A percentile compares a stretch with the other conserved stretches of the same genome.
Conservation (phyloP, 2,797 vertebrate species). For the Protonibea diacanthus region DNA sequence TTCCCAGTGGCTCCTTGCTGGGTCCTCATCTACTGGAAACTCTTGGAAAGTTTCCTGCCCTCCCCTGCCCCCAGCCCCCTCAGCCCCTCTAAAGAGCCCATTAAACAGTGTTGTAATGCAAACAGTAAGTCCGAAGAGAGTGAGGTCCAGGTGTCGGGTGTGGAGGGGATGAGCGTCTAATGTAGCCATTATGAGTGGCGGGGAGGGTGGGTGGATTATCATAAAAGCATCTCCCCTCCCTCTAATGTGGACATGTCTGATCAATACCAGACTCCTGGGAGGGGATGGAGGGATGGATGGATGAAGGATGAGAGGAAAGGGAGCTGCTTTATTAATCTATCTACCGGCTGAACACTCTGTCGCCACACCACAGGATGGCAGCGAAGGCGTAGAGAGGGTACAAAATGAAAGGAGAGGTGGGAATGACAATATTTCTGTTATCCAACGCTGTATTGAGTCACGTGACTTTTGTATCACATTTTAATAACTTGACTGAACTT, state of each 20-base stretch:
- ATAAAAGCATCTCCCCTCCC: constrained; percentile 87
- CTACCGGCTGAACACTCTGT: constrained; percentile 48
- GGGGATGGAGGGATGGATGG: constrained; percentile 60
- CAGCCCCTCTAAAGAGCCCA: constrained; percentile 81
- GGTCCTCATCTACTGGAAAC: constrained; percentile 84
- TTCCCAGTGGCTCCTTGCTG: constrained; percentile 74
- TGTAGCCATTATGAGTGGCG: constrained; percentile 86
- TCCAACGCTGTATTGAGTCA: neutral
- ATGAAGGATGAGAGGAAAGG: constrained; percentile 65
- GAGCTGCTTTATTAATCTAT: constrained; percentile 74
- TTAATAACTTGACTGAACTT: neutral
- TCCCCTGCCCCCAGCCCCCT: constrained; percentile 30
- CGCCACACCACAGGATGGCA: constrained; percentile 24
- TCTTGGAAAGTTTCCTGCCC: constrained; percentile 84
- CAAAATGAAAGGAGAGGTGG: neutral
- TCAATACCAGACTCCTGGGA: constrained; percentile 86
- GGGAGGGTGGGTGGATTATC: constrained; percentile 83
- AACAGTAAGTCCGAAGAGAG: constrained; percentile 84
- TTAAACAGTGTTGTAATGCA: constrained; percentile 87
- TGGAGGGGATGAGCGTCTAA: constrained; percentile 84
- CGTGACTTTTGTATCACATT: constrained; percentile 16
- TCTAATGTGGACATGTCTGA: constrained; percentile 86
- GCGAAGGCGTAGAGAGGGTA: neutral
- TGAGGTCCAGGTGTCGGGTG: constrained; percentile 85
- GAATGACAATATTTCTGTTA: neutral